Evolutionary conservation across 2,888 invertebrate species (phyloP), one percentile per base, ranked within the genome.

Genomic region (Isoperla grammatica): DNA sequence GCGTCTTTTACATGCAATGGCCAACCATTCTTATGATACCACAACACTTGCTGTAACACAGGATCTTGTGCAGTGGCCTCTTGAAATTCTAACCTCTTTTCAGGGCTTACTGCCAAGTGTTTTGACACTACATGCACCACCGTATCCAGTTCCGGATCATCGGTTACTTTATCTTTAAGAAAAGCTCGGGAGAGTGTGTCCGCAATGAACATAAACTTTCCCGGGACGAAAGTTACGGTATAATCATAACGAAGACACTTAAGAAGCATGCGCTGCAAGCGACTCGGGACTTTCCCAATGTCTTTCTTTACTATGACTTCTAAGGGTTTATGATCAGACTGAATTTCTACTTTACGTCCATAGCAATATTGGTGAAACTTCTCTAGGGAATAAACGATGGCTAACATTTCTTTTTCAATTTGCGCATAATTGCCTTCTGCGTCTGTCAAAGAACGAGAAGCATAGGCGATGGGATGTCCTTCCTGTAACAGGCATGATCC

Each of bases 141-240:
- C 29, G 23, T 17, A 15, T 57, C 37, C 35, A 57, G 19, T 23
- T 57, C 57, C 12, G 19, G 35, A 57, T 57, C 57, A 49, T 57
- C 57, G 4, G 4, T 6, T 15, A 40, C 55, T 9, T 9, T 5
- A 8, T 55, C 55, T 8, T 40, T 9, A 8, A 50, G 35, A 11
- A 35, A 35, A 17, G 50, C 50, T 8, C 56, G 19, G 11, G 56
- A 56, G 5, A 56, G 35, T 17, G 46, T 56, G 19, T 56, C 56
- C 15, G 56, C 56, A 12, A 56, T 13, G 22, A 29, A 56, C 46
- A 56, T 45, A 11, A 22, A 2, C 13, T 43, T 45, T 4, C 56
- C 56, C 13, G 56, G 56, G 13, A 43, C 23, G 43, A 37, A 54
- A 9, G 12, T 54, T 8, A 54, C 40, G 3, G 37, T 54, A 17